Conservation (phyloP, 2,888 invertebrate genomes). For the Tineola bisselliella region DNA sequence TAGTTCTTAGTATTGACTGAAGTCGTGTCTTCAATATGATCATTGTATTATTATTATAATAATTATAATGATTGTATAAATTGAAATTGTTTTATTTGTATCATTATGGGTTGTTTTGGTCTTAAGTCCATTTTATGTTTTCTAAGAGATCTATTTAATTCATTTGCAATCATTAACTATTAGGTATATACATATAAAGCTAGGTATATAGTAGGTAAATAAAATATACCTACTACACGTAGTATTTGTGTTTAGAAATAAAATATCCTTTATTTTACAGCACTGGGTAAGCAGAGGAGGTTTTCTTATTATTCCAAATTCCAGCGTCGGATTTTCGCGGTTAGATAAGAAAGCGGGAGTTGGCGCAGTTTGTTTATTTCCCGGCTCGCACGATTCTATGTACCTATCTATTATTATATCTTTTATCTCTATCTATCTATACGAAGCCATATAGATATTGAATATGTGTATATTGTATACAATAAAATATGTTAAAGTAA, state of each 20-base stretch:
- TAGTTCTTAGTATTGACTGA: background rate
- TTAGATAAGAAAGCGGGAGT: constrained; percentile 11
- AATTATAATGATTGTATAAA: no score
- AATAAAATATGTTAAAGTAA: no score
- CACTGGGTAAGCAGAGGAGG: background rate
- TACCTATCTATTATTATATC: constrained; percentile 2
- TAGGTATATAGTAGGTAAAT: no score
- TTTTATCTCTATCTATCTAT: background rate
- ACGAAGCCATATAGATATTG: background rate
- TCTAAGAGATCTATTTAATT: no score
- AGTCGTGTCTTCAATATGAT: background rate
- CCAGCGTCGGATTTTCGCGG: constrained; percentile 5
- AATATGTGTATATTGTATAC: no score
- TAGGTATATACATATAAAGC: no score
- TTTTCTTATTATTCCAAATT: constrained; percentile 4
- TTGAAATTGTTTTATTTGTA: no score
- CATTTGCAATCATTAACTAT: no score
- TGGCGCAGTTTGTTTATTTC: constrained; percentile 12
- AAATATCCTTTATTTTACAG: background rate
- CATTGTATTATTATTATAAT: no score
- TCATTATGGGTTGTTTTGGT: no score
- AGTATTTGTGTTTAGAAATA: background rate
- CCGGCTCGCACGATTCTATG: background rate
- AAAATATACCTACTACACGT: background rate
- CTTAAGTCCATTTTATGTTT: no score